Evolutionary conservation across 2,888 invertebrate species (phyloP).

Genomic region (Drosophila histrio): DNA sequence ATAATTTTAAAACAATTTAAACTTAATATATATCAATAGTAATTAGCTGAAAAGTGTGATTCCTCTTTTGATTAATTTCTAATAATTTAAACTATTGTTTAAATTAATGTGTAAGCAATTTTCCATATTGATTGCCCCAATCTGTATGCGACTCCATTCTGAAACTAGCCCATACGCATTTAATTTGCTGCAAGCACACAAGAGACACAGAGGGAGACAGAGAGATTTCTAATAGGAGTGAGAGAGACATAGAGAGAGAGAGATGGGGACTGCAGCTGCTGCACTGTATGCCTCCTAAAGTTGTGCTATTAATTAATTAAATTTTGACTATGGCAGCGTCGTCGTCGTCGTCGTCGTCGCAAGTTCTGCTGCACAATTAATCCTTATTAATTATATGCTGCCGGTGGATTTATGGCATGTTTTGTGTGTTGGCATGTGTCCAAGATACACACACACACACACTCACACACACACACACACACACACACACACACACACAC

Average conservation of each 20-base stretch:
- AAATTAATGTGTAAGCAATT: constrained; percentile 8
- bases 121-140: constrained; percentile 30
- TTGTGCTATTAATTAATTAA: constrained; percentile 79
- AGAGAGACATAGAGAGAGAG: background rate
- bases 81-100: background rate
- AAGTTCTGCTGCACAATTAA: constrained; percentile 77
- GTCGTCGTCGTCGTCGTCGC: constrained; percentile 32
- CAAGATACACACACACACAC: constrained; percentile 42
- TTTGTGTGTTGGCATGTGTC: constrained; percentile 68
- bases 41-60: background rate
- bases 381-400: constrained; percentile 79
- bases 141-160: background rate
- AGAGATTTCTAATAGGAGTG: background rate
- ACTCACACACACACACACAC: background rate
- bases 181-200: constrained; percentile 9
- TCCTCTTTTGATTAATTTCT: background rate
- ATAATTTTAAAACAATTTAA: too few species aligned
- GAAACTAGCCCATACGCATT: constrained; percentile 13
- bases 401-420: constrained; percentile 76
- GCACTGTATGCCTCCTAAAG: constrained; percentile 50
- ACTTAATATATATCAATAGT: background rate
- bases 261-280: constrained; percentile 4
- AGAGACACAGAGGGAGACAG: background rate
- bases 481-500: background rate
- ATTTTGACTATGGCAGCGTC: constrained; percentile 62